Conservation (phyloP, 1,140 invertebrate species). For the Hermatobates lingyangjiaoensis region DNA sequence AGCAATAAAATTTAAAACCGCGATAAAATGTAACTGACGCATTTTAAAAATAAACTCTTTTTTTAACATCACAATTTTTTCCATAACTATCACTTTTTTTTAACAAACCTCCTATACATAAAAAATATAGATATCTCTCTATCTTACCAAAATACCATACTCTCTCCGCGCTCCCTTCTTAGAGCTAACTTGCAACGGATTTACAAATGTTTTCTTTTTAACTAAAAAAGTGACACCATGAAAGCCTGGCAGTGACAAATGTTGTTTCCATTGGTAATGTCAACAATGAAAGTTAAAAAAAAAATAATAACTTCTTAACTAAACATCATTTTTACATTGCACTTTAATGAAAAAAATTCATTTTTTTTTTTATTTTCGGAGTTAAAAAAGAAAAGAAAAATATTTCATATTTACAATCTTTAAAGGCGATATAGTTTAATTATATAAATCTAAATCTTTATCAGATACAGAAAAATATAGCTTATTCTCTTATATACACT, state of each 20-base stretch:
- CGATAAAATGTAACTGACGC: too few species aligned
- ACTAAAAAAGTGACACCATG: too few species aligned
- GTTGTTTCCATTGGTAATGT: background rate
- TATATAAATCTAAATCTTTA: slow-evolving; percentile 9
- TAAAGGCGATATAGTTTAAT: slow-evolving; percentile 9
- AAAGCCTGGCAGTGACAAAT: slow-evolving; percentile 12
- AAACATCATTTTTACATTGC: slow-evolving; percentile 4
- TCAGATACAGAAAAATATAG: slow-evolving; percentile 12
- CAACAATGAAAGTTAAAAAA: background rate
- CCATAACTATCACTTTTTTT: too few species aligned
- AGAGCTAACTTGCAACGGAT: too few species aligned
- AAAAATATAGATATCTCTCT: too few species aligned
- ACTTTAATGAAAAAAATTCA: slow-evolving; percentile 1
- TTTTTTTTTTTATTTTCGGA: background rate
- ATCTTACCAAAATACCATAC: too few species aligned
- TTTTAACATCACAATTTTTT: too few species aligned
- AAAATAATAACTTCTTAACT: background rate
- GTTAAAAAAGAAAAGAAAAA: slow-evolving; percentile 7
- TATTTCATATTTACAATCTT: slow-evolving; percentile 4
- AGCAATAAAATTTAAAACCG: too few species aligned
- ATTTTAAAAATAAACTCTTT: too few species aligned
- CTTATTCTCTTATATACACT: slow-evolving; percentile 9
- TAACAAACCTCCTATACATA: too few species aligned
- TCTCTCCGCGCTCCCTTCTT: too few species aligned
- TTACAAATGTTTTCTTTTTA: too few species aligned